Evolutionary conservation across 2,888 invertebrate species (phyloP), one percentile per base, ranked within the genome.

Genomic region (Mythimna ferrago): DNA sequence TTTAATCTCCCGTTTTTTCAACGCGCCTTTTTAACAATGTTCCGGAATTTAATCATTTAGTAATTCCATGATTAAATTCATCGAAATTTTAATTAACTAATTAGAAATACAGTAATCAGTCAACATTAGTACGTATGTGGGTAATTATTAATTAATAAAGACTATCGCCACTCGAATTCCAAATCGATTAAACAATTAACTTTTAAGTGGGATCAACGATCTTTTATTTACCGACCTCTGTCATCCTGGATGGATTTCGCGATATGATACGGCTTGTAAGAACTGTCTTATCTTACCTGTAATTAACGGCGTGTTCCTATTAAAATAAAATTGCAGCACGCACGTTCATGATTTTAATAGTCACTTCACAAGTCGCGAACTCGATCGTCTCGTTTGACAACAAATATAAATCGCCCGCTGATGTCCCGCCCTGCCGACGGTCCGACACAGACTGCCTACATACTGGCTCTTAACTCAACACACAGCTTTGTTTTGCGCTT

Each of bases 191-290:
- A 92, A 89, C 92, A 92, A 93, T 94, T 93, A 94, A 92, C 82
- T 91, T 90, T 89, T 84, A 92, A 94, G 93, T 93, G 95, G 94
- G 94, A 94, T 94, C 94, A 94, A 94, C 88, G 94, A 91, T 94
- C 94, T 92, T 90, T 88, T 88, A 89, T 89, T 91, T 89, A 89
- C 87, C 72, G 86, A 81, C 87, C 83, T 85, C 88, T 86, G 87
- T 84, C 85, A 90, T 91, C 87, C 89, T 82, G 87, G 86, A 85
- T 83, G 76, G 88, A 92, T 91, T 94, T 94, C 87, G 94, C 94
- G 89, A 92, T 89, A 86, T 70, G 73, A 77, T 73, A 71, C 48
- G 66, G 53, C 66, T 76, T 72, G 75, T 71, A 70, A 69, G 65
- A 80, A 70, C 38, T 71, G 66, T 70, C 62, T 71, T 72, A 68